A percentile compares a stretch with the other conserved stretches of the same genome.
phyloP scores from a whole-genome alignment of 2,797 vertebrate genomes.

The Geotrypetes seraphini region DNA sequence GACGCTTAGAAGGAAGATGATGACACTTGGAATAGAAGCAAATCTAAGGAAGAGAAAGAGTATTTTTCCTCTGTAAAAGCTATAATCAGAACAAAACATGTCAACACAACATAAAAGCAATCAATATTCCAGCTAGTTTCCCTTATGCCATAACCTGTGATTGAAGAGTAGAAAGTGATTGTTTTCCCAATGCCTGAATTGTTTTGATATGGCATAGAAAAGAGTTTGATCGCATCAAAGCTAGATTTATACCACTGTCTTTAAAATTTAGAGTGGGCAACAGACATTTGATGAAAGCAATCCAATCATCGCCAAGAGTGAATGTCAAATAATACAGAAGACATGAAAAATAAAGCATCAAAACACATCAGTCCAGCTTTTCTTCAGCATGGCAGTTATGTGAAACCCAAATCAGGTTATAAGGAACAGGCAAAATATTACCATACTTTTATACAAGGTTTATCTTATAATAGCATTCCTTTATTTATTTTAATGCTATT shows the following conservation, averaged over 20 bases:
- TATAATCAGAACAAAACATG: constrained; percentile 32
- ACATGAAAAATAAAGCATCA: not conserved
- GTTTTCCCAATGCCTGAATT: constrained; percentile 23
- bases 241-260: not conserved
- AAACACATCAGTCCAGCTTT: too few species aligned
- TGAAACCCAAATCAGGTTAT: too few species aligned
- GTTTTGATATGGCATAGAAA: constrained; percentile 1
- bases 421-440: too few species aligned
- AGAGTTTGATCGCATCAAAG: not conserved
- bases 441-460: too few species aligned
- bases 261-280: not conserved
- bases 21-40: too few species aligned
- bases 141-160: constrained; percentile 31
- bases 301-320: not conserved
- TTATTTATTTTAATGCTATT: too few species aligned
- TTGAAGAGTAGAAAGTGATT: constrained; percentile 30
- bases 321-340: not conserved
- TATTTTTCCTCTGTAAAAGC: constrained; percentile 24
- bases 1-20: too few species aligned
- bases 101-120: constrained; percentile 37
- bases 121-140: constrained; percentile 30
- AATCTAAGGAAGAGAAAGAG: constrained; percentile 29
- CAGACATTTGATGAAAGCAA: not conserved
- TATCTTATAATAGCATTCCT: too few species aligned
- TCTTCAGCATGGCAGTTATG: too few species aligned